phyloP scores from a whole-genome alignment of 1,140 invertebrate genomes.

The Drosophila grimshawi region DNA sequence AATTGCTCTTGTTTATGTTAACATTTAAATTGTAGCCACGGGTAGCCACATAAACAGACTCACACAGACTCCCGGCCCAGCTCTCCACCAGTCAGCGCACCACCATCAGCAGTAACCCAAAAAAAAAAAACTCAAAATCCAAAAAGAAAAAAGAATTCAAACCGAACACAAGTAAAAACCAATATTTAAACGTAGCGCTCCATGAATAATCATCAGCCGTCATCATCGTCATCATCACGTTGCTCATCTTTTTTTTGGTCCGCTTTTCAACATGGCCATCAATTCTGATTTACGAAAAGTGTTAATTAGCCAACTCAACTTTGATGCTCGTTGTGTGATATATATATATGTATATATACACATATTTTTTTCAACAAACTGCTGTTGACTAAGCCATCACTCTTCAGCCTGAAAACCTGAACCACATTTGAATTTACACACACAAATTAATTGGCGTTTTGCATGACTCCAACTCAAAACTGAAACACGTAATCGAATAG shows the following conservation, averaged over 20 bases:
- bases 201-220: conserved; percentile 77
- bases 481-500: background rate
- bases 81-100: no score
- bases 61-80: conserved; percentile 13
- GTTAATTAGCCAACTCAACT: conserved; percentile 69
- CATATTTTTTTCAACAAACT: conserved; percentile 15
- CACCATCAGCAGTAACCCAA: background rate
- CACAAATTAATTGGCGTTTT: conserved; percentile 22
- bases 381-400: background rate
- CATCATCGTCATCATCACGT: conserved; percentile 43
- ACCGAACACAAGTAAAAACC: conserved; percentile 68
- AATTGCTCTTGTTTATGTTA: conserved; percentile 84
- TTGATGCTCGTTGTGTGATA: conserved; percentile 22
- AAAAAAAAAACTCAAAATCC: background rate
- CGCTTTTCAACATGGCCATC: conserved; percentile 78
- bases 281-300: conserved; percentile 82
- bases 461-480: background rate
- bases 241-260: conserved; percentile 33
- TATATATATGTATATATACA: conserved; percentile 13
- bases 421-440: conserved; percentile 6
- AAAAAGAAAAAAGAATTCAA: no score
- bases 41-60: conserved; percentile 56
- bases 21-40: conserved; percentile 84
- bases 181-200: conserved; percentile 79
- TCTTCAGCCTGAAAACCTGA: conserved; percentile 5